A percentile compares a stretch with the other conserved stretches of the same genome.
These are phyloP conservation scores for Epizoanthus rinbou DNA, from an alignment of 92 coral and sea anemone genomes.

Conservation along the genomic window DNA sequence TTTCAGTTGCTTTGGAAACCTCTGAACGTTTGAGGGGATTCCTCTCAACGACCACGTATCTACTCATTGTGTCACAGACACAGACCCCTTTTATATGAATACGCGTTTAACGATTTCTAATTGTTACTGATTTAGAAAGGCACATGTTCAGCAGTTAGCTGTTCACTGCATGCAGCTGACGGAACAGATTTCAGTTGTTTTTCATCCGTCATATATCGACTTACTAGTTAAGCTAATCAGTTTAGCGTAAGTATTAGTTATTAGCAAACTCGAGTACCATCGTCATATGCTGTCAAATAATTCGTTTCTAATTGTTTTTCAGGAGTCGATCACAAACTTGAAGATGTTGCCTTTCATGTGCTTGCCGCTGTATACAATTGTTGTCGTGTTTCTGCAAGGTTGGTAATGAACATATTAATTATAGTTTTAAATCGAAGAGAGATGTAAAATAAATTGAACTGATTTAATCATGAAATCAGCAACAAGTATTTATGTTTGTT, in stretches of 20 bases:
- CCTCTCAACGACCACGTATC: not conserved
- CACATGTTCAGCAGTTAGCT: no score
- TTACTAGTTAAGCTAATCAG: no score
- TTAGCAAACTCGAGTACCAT: not conserved
- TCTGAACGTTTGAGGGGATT: not conserved
- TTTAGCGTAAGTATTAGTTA: not conserved
- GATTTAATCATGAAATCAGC: no score
- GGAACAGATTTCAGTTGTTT: no score
- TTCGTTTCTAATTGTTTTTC: not conserved
- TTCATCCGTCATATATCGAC: no score
- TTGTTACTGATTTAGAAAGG: not conserved
- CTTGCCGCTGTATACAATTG: not conserved
- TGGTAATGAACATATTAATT: not conserved
- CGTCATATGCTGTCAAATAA: not conserved
- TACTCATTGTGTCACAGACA: no score
- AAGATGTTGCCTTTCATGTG: conserved; percentile 1
- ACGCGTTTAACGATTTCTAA: not conserved
- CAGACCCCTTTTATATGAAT: not conserved
- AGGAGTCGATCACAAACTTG: not conserved
- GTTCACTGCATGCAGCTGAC: no score
- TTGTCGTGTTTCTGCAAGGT: not conserved
- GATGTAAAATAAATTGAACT: no score
- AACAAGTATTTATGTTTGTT: no score
- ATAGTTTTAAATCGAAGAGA: no score
- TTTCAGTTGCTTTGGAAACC: conserved; percentile 20